A percentile compares a stretch with the other conserved stretches of the same genome.
phyloP scores from a whole-genome alignment of 2,797 vertebrate species.

The Pangasius macronema region DNA sequence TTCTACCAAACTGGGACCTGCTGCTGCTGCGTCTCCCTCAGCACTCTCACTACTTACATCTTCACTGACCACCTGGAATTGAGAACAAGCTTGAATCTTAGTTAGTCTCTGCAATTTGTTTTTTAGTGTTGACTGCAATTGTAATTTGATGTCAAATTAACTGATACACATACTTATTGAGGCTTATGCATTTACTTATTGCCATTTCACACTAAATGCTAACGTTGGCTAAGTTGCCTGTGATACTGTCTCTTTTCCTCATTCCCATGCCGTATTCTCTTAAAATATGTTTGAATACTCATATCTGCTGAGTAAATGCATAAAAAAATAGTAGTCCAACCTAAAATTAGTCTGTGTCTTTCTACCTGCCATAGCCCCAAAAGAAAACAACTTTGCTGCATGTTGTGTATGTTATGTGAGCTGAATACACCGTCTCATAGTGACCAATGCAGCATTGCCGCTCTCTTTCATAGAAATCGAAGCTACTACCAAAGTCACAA shows the following conservation, averaged over 20 bases:
- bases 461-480: background rate
- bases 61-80: too few relatives aligned
- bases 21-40: too few relatives aligned
- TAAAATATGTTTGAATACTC: constrained; percentile 20
- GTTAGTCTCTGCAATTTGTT: background rate
- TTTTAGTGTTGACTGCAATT: background rate
- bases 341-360: constrained; percentile 28
- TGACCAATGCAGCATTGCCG: background rate
- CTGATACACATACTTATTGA: background rate
- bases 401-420: background rate
- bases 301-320: constrained; percentile 30
- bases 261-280: background rate
- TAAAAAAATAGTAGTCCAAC: background rate
- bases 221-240: background rate
- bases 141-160: constrained; percentile 5
- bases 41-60: too few relatives aligned
- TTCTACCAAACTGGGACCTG: too few relatives aligned
- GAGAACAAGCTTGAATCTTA: too few relatives aligned
- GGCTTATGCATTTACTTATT: constrained; percentile 18
- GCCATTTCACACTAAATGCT: constrained; percentile 18
- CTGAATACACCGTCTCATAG: background rate
- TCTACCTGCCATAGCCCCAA: background rate
- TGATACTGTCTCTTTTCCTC: background rate
- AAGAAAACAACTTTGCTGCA: constrained; percentile 5
- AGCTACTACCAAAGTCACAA: background rate